Evolutionary conservation across 2,888 invertebrate species (phyloP), one percentile per base, ranked within the genome.

Genomic region (Melieria omissa): DNA sequence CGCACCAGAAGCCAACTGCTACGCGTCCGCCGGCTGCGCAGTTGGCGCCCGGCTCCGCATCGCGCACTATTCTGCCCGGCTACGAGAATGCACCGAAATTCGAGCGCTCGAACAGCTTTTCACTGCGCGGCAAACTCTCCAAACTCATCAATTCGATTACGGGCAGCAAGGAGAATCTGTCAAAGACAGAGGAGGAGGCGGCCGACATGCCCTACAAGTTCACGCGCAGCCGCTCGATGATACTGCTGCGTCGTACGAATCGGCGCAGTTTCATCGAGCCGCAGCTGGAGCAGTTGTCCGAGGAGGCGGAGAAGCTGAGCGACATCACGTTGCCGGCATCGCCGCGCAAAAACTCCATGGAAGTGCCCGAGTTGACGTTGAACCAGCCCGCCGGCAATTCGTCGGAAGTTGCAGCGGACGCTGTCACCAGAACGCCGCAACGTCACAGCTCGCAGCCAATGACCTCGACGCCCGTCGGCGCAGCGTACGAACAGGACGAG

Each of bases 141-240:
- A 84, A 85, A 65, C 75, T 87, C 2, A 80, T 86, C 41, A 85
- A 83, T 44, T 83, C 84, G 8, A 76, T 87, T 10, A 85, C 86
- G 2, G 84, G 85, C 70, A 87, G 87, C 77, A 86, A 86, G 74
- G 87, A 87, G 73, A 86, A 85, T 72, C 74, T 87, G n/a, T 75
- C 77, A 54, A 85, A 82, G 47, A 73, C 78, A 29, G 80, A 81
- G 42, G 77, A 78, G n/a, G 77, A 80, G 12, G 75, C 76, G 16
- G 77, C 70, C 6, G 73, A 75, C 8, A 74, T 74, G 63, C 82
- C 83, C 0, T 85, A 80, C 63, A 82, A 83, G 9, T 86, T 87
- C 67, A 84, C 83, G 3, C 83, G 87, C 3, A 87, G 87, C 75
- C 83, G 85, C 6, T 87, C 86, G 14, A 84, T 87, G 84, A 86